Evolutionary conservation across 2,113 vertebrate genomes (phyloP), one percentile per base, ranked within the genome.

Genomic region (Xenus cinereus): DNA sequence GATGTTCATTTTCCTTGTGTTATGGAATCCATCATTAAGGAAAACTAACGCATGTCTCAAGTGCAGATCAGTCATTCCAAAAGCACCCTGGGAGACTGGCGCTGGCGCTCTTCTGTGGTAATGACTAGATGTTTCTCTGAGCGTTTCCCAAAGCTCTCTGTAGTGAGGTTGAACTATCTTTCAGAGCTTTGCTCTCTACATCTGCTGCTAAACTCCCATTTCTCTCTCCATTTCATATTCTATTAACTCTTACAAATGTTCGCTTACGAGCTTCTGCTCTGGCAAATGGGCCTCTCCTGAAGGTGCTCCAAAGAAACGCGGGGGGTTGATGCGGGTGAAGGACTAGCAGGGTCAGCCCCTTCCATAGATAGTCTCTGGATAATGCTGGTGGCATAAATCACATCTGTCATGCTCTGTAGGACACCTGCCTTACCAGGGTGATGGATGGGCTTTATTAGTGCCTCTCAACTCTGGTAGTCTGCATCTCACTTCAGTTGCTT

Each of bases 321-420:
- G 12, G 30, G 35, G 10, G 7, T 30, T 57, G 63, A 11, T 76
- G 82, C 45, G 67, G 11, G 18, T 33, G 68, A 64, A 69, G 59
- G 48, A 13, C 48, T 54, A n/a, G 12, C 43, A 82, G 48, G 14
- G 60, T 86, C 66, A 39, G 8, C 32, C 35, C 41, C 45, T 69
- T 51, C 19, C 45, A 20, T 56, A 30, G 28, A 7, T 20, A 17
- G 4, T 21, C 45, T 86, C 57, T 41, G 67, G 79, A 7, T 11
- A 18, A 35, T 1, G 8, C 45, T 57, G 41, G 43, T 59, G 41
- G 7, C 67, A 69, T 95, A 53, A 48, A 15, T 90, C 71, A 72
- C 0, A 0, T 60, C 77, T 62, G 66, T 43, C 51, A 35, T 1
- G 2, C 62, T 78, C 37, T 1, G 7, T 8, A 73, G 45, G 45